Conservation (phyloP, 2,797 vertebrate genomes). For the Nyctibius grandis region DNA sequence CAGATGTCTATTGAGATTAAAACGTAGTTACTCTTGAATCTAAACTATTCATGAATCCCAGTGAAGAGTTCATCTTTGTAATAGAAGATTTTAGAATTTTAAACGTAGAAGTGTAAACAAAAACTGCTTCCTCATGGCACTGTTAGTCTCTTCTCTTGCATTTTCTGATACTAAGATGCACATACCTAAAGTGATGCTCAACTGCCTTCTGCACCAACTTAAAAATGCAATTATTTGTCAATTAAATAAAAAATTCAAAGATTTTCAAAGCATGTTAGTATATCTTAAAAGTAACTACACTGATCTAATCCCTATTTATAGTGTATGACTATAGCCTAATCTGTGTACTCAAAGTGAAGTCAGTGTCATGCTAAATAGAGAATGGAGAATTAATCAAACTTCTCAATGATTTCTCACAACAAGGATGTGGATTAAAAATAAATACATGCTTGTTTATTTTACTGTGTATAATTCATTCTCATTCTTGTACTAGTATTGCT, state of each 20-base stretch:
- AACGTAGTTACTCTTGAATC: background rate
- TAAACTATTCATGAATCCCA: background rate
- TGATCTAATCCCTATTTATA: constrained; percentile 65
- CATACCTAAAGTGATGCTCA: background rate
- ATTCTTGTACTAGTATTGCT: background rate
- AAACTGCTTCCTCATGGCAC: background rate
- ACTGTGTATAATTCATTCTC: background rate
- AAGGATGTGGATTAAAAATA: background rate
- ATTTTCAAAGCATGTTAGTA: constrained; percentile 74
- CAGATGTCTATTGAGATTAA: background rate
- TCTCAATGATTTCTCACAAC: background rate
- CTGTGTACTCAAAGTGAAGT: background rate
- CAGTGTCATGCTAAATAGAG: background rate
- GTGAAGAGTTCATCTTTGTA: background rate
- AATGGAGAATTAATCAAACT: background rate
- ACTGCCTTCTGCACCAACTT: background rate
- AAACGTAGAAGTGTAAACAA: background rate
- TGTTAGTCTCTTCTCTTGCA: background rate
- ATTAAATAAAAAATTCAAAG: background rate
- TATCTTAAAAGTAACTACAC: constrained; percentile 72
- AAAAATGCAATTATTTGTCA: background rate
- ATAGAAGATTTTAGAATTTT: background rate
- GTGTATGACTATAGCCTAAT: background rate
- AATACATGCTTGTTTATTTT: background rate
- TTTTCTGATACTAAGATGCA: background rate